Base-by-base conservation (phyloP, 92 coral and sea anemone genomes). In the Bergia sp. region DNA sequence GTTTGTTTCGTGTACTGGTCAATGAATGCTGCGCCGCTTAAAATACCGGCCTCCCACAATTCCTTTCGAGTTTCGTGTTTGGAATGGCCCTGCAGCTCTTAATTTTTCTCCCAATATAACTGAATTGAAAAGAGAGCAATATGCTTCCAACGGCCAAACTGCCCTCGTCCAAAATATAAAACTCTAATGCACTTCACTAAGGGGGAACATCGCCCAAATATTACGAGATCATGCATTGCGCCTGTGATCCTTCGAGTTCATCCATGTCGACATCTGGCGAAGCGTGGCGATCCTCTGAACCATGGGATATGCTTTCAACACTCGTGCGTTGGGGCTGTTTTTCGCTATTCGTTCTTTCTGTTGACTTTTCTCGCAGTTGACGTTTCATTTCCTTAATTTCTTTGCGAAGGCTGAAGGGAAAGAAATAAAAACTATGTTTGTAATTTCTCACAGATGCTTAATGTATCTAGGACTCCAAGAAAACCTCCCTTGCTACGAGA, bases 361-460 rank as follows among this genome's bases (percentile, higher is more conserved):
- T 1, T 61, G 69, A 61, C 69, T 16, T 61, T 23, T 61, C 69
- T 16, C 69, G 69, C 21, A 61, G 69, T 21, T 82, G 86, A 5
- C 79, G 45, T 73, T 85, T 76, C 88, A 85, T 45, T 0, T 85
- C 55, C 21, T 20, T 71, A 38, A 85, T 69, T 42, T 69, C 77
- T 72, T 23, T 23, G 66, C 44, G 37, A 44, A 85, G 79, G 41
- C 66, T 76, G 12, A 55, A 43, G 86, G 4, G 23, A 13, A 45
- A 76, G 16, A 76, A 76, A 39, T 0, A 23, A 18, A 76, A 9
- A 42, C 50, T 20, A 77, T 76, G 50, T 76, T 2, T 20, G 13
- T 42, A 20, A 8, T 21, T 45, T 43, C 57, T 40, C 4, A 5
- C 2, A 55, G 13, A 55, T 55, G 13, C 2, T 7, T 7, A 2